Evolutionary conservation across 2,113 vertebrate species (phyloP), one percentile per base, ranked within the genome.

Genomic region (Aleadryas rufinucha): DNA sequence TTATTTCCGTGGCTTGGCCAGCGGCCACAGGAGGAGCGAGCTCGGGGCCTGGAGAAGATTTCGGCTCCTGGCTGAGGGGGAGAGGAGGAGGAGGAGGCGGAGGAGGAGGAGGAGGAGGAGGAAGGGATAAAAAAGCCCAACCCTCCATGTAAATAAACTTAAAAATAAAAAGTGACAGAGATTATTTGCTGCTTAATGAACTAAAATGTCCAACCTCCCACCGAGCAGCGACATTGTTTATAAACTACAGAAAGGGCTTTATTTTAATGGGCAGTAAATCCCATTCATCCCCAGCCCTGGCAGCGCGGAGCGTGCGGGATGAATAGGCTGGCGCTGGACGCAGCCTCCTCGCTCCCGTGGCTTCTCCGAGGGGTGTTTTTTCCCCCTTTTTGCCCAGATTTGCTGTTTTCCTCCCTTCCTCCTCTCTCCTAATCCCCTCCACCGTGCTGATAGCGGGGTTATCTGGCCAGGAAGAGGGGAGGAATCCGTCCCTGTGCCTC

Each of bases 241-340:
- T 95, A 93, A 97, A 94, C 84, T 90, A 64, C 94, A 95, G 91
- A 49, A 68, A 88, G 76, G 89, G 92, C 80, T 93, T 96, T 95
- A 75, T 90, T 96, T 95, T 96, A 95, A 94, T 59, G 89, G 94
- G 94, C 92, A 93, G 95, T 94, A 96, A 97, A 95, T 96, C 94
- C 92, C 95, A 87, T 92, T 91, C 95, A 92, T 95, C 89, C 92
- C 78, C 68, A 64, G 92, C 64, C n/a, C 92, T 50, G 92, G 94
- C 91, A 82, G 71, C 13, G 63, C 2, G 24, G 65, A 92, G 65
- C 16, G 31, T 44, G 74, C 8, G 0, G 87, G 91, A 93, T 95
- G 93, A 95, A 91, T 68, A 42, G 82, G n/a, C 81, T 69, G 76
- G 56, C 0, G 13, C 87, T 61, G 33, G n/a, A 27, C 13, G 2